Conservation (phyloP, 2,797 vertebrate species). For the Premnoplex brunnescens region DNA sequence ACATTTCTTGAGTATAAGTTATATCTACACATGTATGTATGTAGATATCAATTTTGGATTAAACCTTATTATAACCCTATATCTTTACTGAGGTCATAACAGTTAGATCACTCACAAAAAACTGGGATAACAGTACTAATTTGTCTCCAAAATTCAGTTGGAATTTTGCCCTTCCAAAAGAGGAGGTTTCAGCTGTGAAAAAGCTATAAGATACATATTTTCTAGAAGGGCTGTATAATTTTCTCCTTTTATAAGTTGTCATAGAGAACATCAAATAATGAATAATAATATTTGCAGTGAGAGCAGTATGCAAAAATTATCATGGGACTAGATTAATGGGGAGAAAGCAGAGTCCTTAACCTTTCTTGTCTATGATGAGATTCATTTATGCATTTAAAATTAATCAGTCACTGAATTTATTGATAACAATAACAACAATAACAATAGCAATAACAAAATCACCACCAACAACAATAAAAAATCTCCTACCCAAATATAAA, state of each 20-base stretch:
- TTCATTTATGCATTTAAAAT: neutral
- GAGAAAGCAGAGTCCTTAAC: neutral
- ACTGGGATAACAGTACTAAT: accelerated
- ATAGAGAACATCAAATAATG: neutral
- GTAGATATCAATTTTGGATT: neutral
- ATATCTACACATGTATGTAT: neutral
- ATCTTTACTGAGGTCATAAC: neutral
- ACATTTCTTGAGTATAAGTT: neutral
- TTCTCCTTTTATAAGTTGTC: neutral
- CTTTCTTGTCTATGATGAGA: neutral
- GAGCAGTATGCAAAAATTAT: accelerated
- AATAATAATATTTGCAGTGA: neutral
- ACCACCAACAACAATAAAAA: no score
- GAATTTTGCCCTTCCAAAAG: neutral
- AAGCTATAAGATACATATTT: neutral
- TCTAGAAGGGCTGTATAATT: neutral
- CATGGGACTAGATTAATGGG: neutral
- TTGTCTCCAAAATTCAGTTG: neutral
- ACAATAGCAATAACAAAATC: neutral
- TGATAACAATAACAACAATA: neutral
- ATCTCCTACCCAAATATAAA: accelerated
- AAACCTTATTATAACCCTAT: neutral
- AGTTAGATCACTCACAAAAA: neutral
- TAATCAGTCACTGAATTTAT: neutral
- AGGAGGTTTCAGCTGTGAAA: neutral